A percentile compares a stretch with the other conserved stretches of the same genome.
Conservation (phyloP, 2,797 vertebrate genomes). For the Vultur gryphus region DNA sequence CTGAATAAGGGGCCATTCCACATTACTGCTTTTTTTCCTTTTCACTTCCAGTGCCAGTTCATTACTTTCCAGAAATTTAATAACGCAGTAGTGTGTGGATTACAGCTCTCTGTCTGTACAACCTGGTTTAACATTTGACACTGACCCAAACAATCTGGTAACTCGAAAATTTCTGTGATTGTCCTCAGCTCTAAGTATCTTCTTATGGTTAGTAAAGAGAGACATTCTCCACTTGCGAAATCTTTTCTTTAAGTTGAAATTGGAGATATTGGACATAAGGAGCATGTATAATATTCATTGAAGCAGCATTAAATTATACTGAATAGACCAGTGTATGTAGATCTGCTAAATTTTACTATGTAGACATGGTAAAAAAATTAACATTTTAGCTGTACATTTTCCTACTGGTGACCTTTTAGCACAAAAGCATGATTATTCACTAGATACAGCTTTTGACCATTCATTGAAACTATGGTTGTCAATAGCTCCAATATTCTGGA, state of each 20-base stretch:
- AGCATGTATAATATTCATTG: background rate
- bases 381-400: background rate
- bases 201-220: background rate
- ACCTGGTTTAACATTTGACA: background rate
- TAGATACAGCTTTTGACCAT: background rate
- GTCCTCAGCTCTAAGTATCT: background rate
- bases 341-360: background rate
- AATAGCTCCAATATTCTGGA: background rate
- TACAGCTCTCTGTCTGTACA: background rate
- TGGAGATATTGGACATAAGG: background rate
- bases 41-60: constrained; percentile 7
- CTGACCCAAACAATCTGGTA: background rate
- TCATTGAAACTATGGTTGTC: background rate
- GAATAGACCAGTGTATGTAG: background rate
- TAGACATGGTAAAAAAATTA: background rate
- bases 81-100: background rate
- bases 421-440: background rate
- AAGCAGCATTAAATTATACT: background rate
- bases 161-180: background rate
- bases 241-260: background rate
- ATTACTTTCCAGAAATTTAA: constrained; percentile 33
- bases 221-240: background rate
- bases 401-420: background rate
- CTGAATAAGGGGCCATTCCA: constrained; percentile 24
- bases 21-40: constrained; percentile 24